Evolutionary conservation across 2,888 invertebrate species (phyloP), one percentile per base, ranked within the genome.

Genomic region (Hydraecia micacea): DNA sequence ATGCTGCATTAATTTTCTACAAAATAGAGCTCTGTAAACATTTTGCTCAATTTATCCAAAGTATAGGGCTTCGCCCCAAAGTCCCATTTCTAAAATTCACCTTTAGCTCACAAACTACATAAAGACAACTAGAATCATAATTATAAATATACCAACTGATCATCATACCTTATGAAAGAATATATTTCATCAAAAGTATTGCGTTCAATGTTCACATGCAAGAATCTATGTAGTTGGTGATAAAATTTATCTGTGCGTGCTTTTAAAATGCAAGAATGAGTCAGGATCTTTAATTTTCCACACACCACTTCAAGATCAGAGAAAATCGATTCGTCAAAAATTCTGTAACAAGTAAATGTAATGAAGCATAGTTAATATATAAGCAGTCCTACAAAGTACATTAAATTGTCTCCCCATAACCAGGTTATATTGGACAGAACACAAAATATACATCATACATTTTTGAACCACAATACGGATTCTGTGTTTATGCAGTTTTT

Each of bases 281-380:
- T 97, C 93, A 96, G 94, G 94, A 97, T 95, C 94, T 97, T 95
- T 92, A 97, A 93, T 95, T 96, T 97, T 90, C 97, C 97, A 92
- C 97, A 96, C 91, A 97, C 96, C 93, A 97, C 96, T 93, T 97
- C 97, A 92, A 97, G 94, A 94, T 97, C 97, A 90, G 97, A 96
- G 94, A 97, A 97, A 88, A 97, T 95, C 88, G 97, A 97, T 92
- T 97, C 97, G 91, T 97, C 97, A 95, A 97, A 97, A 93, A 97
- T 97, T 97, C 97, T 97, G 96, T 79, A 97, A 97, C 91, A 92
- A 93, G 90, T 84, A 83, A 87, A 81, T 83, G 32, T 79, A 77
- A 77, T 68, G 72, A 82, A 71, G 74, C 75, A 85, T 70, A 28
- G 75, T 75, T 62, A 78, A 42, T 63, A 66, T 63, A 28, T 55